These are phyloP conservation scores for Mizuhopecten yessoensis DNA, from an alignment of 1,140 invertebrate species.

Conservation along the genomic window DNA sequence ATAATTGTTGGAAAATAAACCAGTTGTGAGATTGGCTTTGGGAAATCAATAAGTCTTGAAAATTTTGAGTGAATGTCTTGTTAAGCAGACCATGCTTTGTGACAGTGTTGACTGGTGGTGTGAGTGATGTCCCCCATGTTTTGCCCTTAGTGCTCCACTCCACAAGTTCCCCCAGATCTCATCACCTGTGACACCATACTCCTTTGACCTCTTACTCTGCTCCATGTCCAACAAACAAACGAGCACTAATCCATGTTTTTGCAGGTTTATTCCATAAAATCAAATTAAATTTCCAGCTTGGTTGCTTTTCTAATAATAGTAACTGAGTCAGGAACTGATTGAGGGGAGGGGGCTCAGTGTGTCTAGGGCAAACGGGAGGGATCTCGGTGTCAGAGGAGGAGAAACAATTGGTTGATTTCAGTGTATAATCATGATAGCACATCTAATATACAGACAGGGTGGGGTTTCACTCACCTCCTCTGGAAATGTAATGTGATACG, in stretches of 20 bases:
- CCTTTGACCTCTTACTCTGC: background rate
- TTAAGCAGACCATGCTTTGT: background rate
- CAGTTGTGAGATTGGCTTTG: no score
- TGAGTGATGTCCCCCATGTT: background rate
- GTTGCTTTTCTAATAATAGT: conserved; percentile 17
- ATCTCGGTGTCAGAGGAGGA: background rate
- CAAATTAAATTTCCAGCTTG: conserved; percentile 35
- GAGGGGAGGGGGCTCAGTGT: background rate
- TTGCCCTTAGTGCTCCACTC: background rate
- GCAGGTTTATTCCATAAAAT: conserved; percentile 39
- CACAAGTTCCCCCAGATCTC: background rate
- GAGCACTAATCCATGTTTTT: conserved; percentile 24
- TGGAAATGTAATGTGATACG: no score
- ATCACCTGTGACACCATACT: background rate
- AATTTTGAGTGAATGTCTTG: background rate
- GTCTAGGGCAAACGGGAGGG: background rate
- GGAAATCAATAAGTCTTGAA: no score
- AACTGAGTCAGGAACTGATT: background rate
- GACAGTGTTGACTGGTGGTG: background rate
- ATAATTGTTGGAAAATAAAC: no score
- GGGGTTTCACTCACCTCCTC: background rate
- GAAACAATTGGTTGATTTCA: conserved; percentile 17
- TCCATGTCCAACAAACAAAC: background rate
- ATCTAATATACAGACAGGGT: conserved; percentile 10
- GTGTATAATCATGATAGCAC: background rate